These are phyloP conservation scores for Globodera ellingtonae DNA, from an alignment of 1,140 invertebrate species.

Conservation along the genomic window DNA sequence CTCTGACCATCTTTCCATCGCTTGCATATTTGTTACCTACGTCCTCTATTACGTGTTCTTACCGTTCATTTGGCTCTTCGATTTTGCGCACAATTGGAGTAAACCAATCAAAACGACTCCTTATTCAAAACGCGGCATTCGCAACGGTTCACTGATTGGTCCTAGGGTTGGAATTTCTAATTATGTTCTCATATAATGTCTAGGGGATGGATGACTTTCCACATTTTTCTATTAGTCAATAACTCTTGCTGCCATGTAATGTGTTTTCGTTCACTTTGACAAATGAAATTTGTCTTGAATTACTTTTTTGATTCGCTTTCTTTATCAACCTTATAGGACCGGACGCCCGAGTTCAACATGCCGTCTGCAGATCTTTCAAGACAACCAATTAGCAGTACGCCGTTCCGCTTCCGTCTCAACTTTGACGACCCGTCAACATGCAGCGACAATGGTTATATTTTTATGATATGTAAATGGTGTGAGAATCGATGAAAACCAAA, in stretches of 20 bases:
- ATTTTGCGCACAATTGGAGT: slow-evolving; percentile 14
- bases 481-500: no score
- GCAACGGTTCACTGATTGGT: slow-evolving; percentile 18
- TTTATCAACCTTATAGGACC: slow-evolving; percentile 2
- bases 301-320: not conserved
- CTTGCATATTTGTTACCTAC: not conserved
- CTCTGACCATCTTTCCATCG: slow-evolving; percentile 13
- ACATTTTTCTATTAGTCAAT: no score
- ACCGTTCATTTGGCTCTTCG: slow-evolving; percentile 24
- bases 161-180: not conserved
- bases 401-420: slow-evolving; percentile 21
- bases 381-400: slow-evolving; percentile 2
- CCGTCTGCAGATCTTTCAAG: slow-evolving; percentile 2
- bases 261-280: not conserved
- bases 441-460: slow-evolving; percentile 23
- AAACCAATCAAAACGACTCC: slow-evolving; percentile 25
- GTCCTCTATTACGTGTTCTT: slow-evolving; percentile 19
- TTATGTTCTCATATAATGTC: no score
- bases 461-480: no score
- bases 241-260: no score
- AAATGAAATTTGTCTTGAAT: not conserved
- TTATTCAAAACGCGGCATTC: slow-evolving; percentile 11
- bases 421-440: slow-evolving; percentile 19
- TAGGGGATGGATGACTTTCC: no score
- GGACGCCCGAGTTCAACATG: slow-evolving; percentile 27